These are phyloP conservation scores for Thymelicus lineola DNA, from an alignment of 2,888 invertebrate species.

Conservation along the genomic window DNA sequence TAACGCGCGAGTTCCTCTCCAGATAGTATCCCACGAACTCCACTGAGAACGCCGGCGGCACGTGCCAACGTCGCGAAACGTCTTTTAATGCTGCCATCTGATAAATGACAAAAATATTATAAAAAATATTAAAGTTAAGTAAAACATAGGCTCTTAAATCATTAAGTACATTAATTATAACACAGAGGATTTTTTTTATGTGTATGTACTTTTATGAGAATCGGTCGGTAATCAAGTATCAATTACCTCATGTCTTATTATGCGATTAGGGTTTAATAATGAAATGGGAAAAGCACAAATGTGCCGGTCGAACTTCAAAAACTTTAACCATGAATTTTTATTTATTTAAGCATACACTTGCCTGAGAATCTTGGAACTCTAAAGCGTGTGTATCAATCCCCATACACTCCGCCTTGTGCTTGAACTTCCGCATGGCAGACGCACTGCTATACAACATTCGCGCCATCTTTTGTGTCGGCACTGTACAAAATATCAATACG, in stretches of 20 bases:
- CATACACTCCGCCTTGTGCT: conserved; percentile 95
- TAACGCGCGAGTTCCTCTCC: conserved; percentile 93
- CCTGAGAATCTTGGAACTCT: conserved; percentile 93
- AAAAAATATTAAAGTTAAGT: background rate
- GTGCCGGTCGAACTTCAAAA: too few species aligned
- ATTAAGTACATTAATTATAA: too few species aligned
- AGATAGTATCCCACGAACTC: conserved; percentile 98
- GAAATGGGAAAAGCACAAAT: too few species aligned
- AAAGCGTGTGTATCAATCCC: conserved; percentile 93
- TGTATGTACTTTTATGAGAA: too few species aligned
- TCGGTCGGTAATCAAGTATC: too few species aligned
- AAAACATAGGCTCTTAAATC: too few species aligned
- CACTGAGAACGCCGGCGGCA: conserved; percentile 96
- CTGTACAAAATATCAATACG: conserved; percentile 68
- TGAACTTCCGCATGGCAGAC: conserved; percentile 92
- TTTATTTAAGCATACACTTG: too few species aligned
- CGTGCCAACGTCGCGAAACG: conserved; percentile 96
- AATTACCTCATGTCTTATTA: too few species aligned
- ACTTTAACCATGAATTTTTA: too few species aligned
- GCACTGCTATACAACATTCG: conserved; percentile 95
- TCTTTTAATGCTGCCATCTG: conserved; percentile 91
- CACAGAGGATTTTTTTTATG: too few species aligned
- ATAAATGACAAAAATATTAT: background rate
- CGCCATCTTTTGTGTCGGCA: conserved; percentile 98
- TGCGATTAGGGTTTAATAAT: too few species aligned